Evolutionary conservation across 2,113 vertebrate species (phyloP), one percentile per base, ranked within the genome.

Genomic region (Cryptomyrus ogoouensis): DNA sequence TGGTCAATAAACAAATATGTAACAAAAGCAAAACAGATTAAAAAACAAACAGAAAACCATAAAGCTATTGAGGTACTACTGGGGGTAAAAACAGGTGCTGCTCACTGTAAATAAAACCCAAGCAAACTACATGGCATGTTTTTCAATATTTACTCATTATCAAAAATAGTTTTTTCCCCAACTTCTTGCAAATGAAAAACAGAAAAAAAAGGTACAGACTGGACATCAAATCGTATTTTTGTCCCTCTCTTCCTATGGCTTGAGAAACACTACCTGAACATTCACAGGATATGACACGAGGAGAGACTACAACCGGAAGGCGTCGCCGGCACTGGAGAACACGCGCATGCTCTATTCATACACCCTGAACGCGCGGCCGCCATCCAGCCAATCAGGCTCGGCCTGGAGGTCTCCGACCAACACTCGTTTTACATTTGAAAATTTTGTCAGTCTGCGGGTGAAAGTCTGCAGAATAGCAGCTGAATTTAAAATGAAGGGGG

Each of bases 91-190:
- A 21, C 83, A 89, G 91, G 92, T 93, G 94, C 93, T 91, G 92
- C 92, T 93, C 93, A 47, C 91, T 93, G 94, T 94, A 96, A 96
- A 53, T 42, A 44, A 58, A 96, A 96, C 95, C 97, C 97, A 97
- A 96, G 95, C 95, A 95, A 95, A 96, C 96, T 96, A 97, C 95
- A 95, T 95, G 95, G 96, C 95, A 96, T 96, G 97, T 97, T 96
- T 97, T 96, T 95, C 96, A 97, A 95, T 96, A 96, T 97, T 97
- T 97, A 97, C 95, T 94, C 95, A 94, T 96, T 98, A 98, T 98
- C 96, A 98, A 99, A 98, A 98, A 98, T 98, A 99, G 96, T 97
- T 95, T 93, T 95, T 96, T 95, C 96, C 96, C 95, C 85, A 92
- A 91, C 97, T 97, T 97, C 97, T 97, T 96, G 96, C 95, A 95